Conservation (phyloP, 2,888 invertebrate species). For the Parnassius apollo region DNA sequence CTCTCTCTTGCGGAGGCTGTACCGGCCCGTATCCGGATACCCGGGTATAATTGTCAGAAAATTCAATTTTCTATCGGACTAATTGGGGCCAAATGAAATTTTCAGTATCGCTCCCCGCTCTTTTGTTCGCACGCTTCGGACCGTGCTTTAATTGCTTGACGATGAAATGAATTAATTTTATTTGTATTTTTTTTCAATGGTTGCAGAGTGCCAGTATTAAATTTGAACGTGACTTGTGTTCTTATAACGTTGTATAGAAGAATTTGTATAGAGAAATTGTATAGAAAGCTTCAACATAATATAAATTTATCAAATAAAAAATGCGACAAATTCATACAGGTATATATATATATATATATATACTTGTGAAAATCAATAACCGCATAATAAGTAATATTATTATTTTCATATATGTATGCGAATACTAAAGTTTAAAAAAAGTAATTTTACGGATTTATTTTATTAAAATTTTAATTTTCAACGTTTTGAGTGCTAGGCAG, state of each 20-base stretch:
- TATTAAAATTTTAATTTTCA: too few species aligned
- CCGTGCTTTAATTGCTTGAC: conserved; percentile 64
- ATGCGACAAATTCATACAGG: too few species aligned
- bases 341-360: too few species aligned
- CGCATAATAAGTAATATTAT: too few species aligned
- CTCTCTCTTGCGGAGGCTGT: conserved; percentile 59
- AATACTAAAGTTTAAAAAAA: too few species aligned
- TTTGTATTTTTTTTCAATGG: conserved; percentile 44
- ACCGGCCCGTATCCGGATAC: conserved; percentile 77
- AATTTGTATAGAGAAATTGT: conserved; percentile 5
- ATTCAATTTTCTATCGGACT: conserved; percentile 72
- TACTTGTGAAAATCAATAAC: too few species aligned
- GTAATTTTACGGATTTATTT: too few species aligned
- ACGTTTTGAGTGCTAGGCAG: too few species aligned
- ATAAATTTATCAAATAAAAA: too few species aligned
- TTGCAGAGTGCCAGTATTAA: conserved; percentile 26
- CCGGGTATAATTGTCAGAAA: conserved; percentile 69
- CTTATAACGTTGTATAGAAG: conserved; percentile 26
- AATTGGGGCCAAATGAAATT: conserved; percentile 76
- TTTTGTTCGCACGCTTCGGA: conserved; percentile 64
- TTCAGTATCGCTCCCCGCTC: conserved; percentile 56
- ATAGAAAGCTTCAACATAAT: conserved; percentile 1
- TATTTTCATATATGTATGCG: too few species aligned
- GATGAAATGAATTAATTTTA: conserved; percentile 65
- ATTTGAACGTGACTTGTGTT: conserved; percentile 30